Percentiles rank a stretch among this genome's conserved stretches.
Evolutionary conservation across 2,113 vertebrate genomes (phyloP).

Genomic region (Jaculus jaculus): DNA sequence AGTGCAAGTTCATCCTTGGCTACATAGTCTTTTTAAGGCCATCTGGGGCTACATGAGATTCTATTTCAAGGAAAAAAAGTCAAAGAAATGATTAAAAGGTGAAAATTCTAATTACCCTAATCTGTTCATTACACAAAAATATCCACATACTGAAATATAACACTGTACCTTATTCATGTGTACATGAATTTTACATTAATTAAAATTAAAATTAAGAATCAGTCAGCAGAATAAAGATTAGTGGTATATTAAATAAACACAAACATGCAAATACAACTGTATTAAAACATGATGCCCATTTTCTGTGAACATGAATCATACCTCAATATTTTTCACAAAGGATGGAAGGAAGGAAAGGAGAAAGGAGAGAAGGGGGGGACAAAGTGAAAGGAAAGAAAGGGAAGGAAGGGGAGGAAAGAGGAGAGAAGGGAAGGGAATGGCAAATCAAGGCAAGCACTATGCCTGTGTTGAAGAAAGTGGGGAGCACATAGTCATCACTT

Average conservation of each 20-base stretch:
- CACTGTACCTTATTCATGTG: neutral
- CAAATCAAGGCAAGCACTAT: neutral
- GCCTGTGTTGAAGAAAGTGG: neutral
- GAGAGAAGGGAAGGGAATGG: neutral
- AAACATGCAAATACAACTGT: neutral
- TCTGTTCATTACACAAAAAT: neutral
- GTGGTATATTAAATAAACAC: neutral
- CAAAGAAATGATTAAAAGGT: neutral
- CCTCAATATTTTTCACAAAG: neutral
- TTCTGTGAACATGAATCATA: neutral
- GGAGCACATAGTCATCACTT: neutral
- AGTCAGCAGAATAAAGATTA: neutral
- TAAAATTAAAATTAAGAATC: neutral
- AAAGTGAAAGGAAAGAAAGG: no score
- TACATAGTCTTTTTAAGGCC: no score
- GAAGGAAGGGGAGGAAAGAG: neutral
- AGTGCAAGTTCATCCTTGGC: no score
- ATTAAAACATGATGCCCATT: neutral
- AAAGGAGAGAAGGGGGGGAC: neutral
- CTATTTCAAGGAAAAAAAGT: no score
- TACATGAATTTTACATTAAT: neutral
- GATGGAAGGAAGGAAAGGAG: neutral
- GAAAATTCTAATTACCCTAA: neutral
- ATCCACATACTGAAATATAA: neutral
- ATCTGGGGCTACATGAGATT: no score